phyloP scores from a whole-genome alignment of 2,113 vertebrate species.

The Chelonoidis abingdonii region DNA sequence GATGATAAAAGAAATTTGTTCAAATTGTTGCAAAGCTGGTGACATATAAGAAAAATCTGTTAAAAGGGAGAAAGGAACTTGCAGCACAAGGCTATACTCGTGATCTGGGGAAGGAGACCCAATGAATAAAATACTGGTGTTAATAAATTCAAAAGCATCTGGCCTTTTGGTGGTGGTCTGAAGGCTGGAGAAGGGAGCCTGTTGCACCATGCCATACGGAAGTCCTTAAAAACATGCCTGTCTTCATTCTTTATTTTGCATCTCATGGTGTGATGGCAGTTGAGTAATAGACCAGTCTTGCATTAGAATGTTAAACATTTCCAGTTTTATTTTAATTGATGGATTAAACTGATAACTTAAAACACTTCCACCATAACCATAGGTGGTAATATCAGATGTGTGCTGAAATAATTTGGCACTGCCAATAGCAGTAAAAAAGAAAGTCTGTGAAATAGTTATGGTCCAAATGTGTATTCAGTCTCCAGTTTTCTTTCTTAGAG shows the following conservation, averaged over 20 bases:
- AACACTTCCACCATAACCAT: not conserved
- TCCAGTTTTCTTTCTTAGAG: not conserved
- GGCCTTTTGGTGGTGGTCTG: not conserved
- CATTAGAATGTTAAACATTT: not conserved
- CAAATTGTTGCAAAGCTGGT: not conserved
- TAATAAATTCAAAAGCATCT: not conserved
- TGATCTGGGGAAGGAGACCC: too few relatives aligned
- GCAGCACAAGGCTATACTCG: too few relatives aligned
- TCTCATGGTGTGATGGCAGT: not conserved
- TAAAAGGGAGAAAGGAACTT: not conserved
- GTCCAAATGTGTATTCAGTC: not conserved
- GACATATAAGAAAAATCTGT: not conserved
- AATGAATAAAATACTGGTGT: not conserved
- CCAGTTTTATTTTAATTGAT: not conserved
- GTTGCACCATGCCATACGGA: rapidly evolving
- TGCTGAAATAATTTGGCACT: not conserved
- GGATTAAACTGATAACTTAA: conserved; percentile 8
- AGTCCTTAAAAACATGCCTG: not conserved
- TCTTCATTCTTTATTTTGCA: not conserved
- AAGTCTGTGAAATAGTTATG: not conserved
- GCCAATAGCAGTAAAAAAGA: not conserved
- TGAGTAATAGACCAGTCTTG: not conserved
- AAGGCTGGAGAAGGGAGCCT: not conserved
- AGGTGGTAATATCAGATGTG: not conserved
- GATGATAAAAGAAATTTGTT: not conserved